Evolutionary conservation across 1,140 invertebrate genomes (phyloP).

Genomic region (Eupeodes corollae): DNA sequence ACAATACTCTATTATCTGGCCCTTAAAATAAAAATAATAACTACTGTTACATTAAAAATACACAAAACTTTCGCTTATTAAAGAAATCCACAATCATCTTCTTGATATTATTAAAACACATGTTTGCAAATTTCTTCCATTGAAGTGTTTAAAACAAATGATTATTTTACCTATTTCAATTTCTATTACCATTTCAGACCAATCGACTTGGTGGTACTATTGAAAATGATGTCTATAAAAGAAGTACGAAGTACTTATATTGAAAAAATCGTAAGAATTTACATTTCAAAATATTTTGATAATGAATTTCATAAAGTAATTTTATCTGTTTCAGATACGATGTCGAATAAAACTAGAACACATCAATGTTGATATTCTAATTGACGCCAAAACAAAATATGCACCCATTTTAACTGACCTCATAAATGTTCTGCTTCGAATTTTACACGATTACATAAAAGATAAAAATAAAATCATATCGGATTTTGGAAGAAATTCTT

Average conservation of each 20-base stretch:
- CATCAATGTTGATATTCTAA: slow-evolving; percentile 33
- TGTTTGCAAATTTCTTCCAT: too few species aligned
- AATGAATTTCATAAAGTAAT: not conserved
- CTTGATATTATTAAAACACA: too few species aligned
- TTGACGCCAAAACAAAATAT: slow-evolving; percentile 31
- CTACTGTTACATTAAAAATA: too few species aligned
- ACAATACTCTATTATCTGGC: too few species aligned
- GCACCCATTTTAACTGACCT: slow-evolving; percentile 34
- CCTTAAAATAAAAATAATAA: too few species aligned
- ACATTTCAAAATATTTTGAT: not conserved
- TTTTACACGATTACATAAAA: slow-evolving; percentile 29
- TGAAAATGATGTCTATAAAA: slow-evolving; percentile 34
- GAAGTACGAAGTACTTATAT: slow-evolving; percentile 34
- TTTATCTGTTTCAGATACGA: slow-evolving; percentile 16
- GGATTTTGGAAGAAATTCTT: slow-evolving; percentile 25
- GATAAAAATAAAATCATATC: slow-evolving; percentile 25
- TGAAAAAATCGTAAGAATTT: slow-evolving; percentile 33
- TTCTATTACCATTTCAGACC: slow-evolving; percentile 25
- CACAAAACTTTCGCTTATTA: too few species aligned
- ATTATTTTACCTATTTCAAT: slow-evolving; percentile 2
- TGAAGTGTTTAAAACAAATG: too few species aligned
- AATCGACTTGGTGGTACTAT: slow-evolving; percentile 37
- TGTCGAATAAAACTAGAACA: slow-evolving; percentile 34
- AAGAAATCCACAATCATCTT: too few species aligned
- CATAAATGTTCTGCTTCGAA: slow-evolving; percentile 33